Conservation (phyloP, 2,888 invertebrate species). For the Hydrotaea diabolus region DNA sequence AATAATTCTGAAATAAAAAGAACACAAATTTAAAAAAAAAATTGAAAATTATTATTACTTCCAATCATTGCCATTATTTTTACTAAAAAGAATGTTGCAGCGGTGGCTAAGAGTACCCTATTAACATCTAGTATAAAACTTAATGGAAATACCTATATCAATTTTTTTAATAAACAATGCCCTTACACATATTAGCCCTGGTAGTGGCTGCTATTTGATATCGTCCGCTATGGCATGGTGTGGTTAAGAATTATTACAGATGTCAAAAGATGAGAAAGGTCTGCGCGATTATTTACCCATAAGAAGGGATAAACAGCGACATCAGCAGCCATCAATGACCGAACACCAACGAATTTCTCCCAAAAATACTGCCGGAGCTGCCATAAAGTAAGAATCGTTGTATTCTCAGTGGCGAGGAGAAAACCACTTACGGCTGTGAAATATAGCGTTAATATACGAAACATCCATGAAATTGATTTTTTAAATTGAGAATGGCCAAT, state of each 20-base stretch:
- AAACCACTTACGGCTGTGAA: conserved; percentile 46
- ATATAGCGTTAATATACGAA: conserved; percentile 50
- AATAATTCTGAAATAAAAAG: too few relatives aligned
- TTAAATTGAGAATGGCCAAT: not conserved
- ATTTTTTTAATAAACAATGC: not conserved
- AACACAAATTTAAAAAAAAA: too few relatives aligned
- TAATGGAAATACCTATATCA: conserved; percentile 44
- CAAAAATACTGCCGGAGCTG: conserved; percentile 45
- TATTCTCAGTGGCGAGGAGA: not conserved
- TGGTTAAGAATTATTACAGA: conserved; percentile 55
- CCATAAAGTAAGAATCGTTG: not conserved
- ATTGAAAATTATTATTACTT: too few relatives aligned
- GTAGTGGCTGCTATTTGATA: conserved; percentile 17
- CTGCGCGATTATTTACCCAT: conserved; percentile 5
- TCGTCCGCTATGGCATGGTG: conserved; percentile 7
- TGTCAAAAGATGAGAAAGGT: conserved; percentile 65
- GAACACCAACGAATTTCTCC: conserved; percentile 6
- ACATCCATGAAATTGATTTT: conserved; percentile 49
- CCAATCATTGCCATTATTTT: too few relatives aligned
- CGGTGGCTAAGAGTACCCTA: too few relatives aligned
- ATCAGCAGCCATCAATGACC: not conserved
- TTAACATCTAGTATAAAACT: too few relatives aligned
- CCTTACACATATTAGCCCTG: conserved; percentile 10
- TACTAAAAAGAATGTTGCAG: too few relatives aligned
- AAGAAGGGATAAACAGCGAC: conserved; percentile 43